phyloP scores from a whole-genome alignment of 2,113 vertebrate genomes.

The Uria aalge region DNA sequence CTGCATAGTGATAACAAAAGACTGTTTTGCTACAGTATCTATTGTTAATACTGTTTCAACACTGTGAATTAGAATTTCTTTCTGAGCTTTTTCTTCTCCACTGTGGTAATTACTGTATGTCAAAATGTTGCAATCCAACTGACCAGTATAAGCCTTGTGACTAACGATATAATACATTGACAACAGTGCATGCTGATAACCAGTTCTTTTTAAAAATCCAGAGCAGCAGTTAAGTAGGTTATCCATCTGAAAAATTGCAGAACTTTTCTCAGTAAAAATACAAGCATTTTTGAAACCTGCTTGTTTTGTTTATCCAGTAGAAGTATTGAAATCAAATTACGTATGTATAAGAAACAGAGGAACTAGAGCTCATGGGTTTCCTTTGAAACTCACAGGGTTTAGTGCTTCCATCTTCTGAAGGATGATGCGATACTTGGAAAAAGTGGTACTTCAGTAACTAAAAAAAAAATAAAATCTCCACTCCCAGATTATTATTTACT shows the following conservation, averaged over 20 bases:
- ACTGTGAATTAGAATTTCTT: neutral
- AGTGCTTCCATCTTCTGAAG: neutral
- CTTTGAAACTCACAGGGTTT: neutral
- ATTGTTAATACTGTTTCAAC: neutral
- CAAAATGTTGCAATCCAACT: neutral
- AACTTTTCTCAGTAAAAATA: neutral
- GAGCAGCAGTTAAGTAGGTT: neutral
- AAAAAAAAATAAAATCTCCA: neutral
- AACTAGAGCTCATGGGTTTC: neutral
- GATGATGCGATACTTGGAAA: neutral
- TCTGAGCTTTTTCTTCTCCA: neutral
- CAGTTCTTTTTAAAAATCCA: neutral
- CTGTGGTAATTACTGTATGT: neutral
- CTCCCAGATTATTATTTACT: neutral
- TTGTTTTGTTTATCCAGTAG: neutral
- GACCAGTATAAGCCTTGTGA: neutral
- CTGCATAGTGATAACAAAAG: neutral
- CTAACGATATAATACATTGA: neutral
- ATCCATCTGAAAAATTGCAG: neutral
- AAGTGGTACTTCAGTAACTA: neutral
- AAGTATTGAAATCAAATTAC: neutral
- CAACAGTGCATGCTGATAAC: neutral
- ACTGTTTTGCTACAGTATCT: neutral
- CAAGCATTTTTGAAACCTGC: neutral
- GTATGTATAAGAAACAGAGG: neutral